Evolutionary conservation across 2,797 vertebrate genomes (phyloP).

Genomic region (Tauraco hartlaubi): DNA sequence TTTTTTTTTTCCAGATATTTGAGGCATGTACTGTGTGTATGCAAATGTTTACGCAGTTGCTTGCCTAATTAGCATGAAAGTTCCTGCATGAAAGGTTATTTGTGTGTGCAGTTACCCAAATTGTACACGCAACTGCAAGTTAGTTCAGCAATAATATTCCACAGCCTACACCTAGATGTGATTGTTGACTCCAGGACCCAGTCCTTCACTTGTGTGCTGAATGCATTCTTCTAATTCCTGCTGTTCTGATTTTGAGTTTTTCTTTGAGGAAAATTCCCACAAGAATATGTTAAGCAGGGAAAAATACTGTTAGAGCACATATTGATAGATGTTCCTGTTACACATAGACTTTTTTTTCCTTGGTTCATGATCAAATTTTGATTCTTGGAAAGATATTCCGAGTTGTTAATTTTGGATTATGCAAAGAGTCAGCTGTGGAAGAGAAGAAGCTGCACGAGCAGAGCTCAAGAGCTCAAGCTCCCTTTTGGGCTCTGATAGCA

Average conservation of each 20-base stretch:
- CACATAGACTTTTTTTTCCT: not conserved
- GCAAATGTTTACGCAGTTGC: not conserved
- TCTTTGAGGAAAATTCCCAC: not conserved
- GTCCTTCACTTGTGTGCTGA: not conserved
- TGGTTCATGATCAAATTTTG: not conserved
- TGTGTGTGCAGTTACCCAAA: not conserved
- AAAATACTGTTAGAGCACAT: not conserved
- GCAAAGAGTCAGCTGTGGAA: not conserved
- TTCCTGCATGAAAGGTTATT: not conserved
- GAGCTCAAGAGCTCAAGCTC: not conserved
- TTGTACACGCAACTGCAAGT: not conserved
- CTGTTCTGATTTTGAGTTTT: not conserved
- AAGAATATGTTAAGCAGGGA: not conserved
- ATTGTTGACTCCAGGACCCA: not conserved
- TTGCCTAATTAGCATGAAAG: not conserved
- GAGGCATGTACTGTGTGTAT: not conserved
- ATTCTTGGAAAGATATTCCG: not conserved
- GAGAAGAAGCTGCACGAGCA: not conserved
- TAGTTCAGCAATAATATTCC: not conserved
- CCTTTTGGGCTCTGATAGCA: not conserved
- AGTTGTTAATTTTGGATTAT: not conserved
- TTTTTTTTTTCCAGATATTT: not conserved
- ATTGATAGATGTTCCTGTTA: not conserved
- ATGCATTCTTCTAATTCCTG: not conserved
- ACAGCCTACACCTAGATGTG: not conserved